A percentile compares a stretch with the other conserved stretches of the same genome.
Evolutionary conservation across 1,140 invertebrate genomes (phyloP).

Genomic region (Pseudomyrmex gracilis): DNA sequence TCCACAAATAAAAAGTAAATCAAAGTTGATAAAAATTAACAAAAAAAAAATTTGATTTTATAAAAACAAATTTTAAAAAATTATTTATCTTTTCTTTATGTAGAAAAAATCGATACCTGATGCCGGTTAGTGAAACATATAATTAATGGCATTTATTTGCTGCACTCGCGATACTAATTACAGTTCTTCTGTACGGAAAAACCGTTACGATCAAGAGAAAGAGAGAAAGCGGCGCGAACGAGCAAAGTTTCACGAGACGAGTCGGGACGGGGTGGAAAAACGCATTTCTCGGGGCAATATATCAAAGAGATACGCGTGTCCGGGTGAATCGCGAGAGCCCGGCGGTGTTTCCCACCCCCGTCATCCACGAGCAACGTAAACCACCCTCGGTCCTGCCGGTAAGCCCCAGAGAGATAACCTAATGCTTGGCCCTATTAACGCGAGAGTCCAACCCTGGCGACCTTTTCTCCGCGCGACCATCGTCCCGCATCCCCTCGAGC

Average conservation of each 20-base stretch:
- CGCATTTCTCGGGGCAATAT: slow-evolving; percentile 68
- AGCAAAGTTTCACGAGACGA: slow-evolving; percentile 58
- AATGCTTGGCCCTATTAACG: slow-evolving; percentile 79
- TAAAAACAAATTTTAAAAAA: too few relatives aligned
- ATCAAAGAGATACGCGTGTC: slow-evolving; percentile 76
- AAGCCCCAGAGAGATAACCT: slow-evolving; percentile 76
- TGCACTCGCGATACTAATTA: neutral
- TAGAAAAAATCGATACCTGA: neutral
- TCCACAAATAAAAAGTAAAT: too few relatives aligned
- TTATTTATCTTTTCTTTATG: too few relatives aligned
- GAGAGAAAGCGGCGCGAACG: slow-evolving; percentile 64
- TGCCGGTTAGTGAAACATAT: neutral
- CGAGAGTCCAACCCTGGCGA: slow-evolving; percentile 18
- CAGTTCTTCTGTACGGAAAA: neutral
- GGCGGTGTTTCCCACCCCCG: neutral
- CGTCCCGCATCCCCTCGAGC: slow-evolving; percentile 22
- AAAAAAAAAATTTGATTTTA: too few relatives aligned
- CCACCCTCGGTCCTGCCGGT: slow-evolving; percentile 28
- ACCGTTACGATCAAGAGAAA: slow-evolving; percentile 59
- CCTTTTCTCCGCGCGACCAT: neutral
- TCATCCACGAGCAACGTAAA: slow-evolving; percentile 49
- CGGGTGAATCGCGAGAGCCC: slow-evolving; percentile 65
- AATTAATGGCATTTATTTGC: neutral
- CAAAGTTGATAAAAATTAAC: too few relatives aligned
- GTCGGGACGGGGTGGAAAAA: slow-evolving; percentile 43